Percentiles rank a stretch among this genome's conserved stretches.
These are phyloP conservation scores for Acanthornis magna DNA, from an alignment of 2,797 vertebrate species.

Conservation along the genomic window DNA sequence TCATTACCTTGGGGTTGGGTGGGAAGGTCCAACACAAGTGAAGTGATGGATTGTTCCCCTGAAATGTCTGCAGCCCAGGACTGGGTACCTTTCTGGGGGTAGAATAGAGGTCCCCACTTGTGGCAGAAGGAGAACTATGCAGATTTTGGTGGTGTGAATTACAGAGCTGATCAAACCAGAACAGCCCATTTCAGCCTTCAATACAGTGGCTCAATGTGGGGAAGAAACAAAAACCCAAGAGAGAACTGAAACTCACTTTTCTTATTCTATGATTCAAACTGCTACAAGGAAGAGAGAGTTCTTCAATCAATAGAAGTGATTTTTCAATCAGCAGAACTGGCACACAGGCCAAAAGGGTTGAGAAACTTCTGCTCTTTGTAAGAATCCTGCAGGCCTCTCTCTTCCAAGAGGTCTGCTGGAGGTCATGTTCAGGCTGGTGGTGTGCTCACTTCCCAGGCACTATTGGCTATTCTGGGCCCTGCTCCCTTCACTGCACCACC, in stretches of 20 bases:
- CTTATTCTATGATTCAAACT: not conserved
- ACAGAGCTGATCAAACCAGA: not conserved
- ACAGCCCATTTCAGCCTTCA: not conserved
- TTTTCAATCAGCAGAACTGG: constrained; percentile 11
- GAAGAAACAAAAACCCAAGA: not conserved
- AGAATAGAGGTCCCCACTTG: not conserved
- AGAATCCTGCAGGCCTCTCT: not conserved
- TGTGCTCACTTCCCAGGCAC: not conserved
- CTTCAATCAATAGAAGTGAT: constrained; percentile 18
- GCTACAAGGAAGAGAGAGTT: not conserved
- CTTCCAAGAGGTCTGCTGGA: not conserved
- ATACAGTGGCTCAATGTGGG: not conserved
- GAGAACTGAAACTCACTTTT: not conserved
- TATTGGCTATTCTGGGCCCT: not conserved
- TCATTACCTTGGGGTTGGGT: not conserved
- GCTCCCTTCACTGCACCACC: not conserved
- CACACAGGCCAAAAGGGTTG: not conserved
- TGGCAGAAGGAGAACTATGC: not conserved
- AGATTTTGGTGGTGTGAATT: not conserved
- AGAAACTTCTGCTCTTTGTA: not conserved
- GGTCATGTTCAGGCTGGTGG: not conserved
- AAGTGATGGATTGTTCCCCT: not conserved
- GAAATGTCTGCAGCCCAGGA: not conserved
- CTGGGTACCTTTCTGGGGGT: not conserved
- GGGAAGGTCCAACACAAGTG: not conserved